Base-by-base conservation (phyloP, 2,888 invertebrate genomes). In the Opisthograptis luteolata region DNA sequence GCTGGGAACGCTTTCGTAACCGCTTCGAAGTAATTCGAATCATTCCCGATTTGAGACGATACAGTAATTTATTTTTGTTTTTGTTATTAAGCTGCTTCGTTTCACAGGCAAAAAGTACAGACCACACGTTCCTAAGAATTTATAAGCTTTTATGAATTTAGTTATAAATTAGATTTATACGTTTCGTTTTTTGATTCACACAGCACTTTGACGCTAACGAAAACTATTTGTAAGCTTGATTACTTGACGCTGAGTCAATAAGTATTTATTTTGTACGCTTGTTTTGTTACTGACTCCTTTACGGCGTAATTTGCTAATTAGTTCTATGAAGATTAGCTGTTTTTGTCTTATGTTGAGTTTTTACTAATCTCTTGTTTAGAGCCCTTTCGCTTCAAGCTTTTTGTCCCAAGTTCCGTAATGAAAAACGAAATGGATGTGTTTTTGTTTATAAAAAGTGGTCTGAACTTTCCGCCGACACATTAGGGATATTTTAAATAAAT, bases 331-430 rank as follows among this genome's bases (percentile, higher is more conserved):
- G 9, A 28, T 42, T 50, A 14, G 14, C 36, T 32, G 15, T 41
- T 48, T 54, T 55, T 50, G 54, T 52, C n/a, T 58, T 56, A 54
- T 37, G 34, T 44, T 37, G 47, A 58, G 42, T 69, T 59, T 53
- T 56, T 61, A 54, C 50, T 48, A 51, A 55, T 25, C 10, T 17
- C 17, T 17, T 25, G 9, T 3, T 9, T 9, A n/a, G n/a, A n/a
- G n/a, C n/a, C n/a, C n/a, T n/a, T n/a, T n/a, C n/a, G n/a, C n/a
- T n/a, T n/a, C n/a, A n/a, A n/a, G n/a, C n/a, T n/a, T n/a, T n/a
- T n/a, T n/a, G n/a, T n/a, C n/a, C n/a, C n/a, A n/a, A n/a, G n/a
- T n/a, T n/a, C n/a, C n/a, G n/a, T n/a, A n/a, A n/a, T n/a, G n/a
- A n/a, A n/a, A n/a, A n/a, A n/a, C n/a, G n/a, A n/a, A n/a, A n/a